Conservation (phyloP, 2,113 vertebrate species). For the Hemibagrus wyckioides region DNA sequence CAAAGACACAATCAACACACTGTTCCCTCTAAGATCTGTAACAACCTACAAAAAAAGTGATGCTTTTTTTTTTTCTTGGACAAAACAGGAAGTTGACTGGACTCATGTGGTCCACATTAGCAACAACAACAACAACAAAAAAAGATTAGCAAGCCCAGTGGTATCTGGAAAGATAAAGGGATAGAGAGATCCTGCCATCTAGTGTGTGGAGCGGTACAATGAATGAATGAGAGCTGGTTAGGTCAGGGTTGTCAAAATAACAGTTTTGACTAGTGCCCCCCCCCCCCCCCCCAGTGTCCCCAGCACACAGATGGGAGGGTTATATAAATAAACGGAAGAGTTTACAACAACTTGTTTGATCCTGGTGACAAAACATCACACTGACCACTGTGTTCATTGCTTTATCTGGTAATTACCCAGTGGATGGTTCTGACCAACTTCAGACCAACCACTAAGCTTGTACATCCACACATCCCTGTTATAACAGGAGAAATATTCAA, state of each 20-base stretch:
- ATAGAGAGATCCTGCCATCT: conserved; percentile 45
- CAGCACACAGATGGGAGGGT: neutral
- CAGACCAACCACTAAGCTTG: too few species aligned
- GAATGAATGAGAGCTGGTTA: neutral
- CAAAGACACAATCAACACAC: conserved; percentile 6
- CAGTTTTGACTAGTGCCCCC: neutral
- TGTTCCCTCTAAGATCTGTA: conserved; percentile 29
- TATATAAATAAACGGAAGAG: neutral
- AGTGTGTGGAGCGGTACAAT: neutral
- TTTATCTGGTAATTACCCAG: neutral
- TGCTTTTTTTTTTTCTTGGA: conserved; percentile 47
- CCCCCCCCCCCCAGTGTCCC: accelerated
- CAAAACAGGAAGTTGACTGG: conserved; percentile 73
- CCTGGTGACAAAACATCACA: neutral
- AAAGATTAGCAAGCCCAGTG: neutral
- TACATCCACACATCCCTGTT: too few species aligned
- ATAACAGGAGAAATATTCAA: neutral
- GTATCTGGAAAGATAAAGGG: neutral
- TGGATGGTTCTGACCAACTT: neutral
- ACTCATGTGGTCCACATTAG: conserved; percentile 64
- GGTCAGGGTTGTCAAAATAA: neutral
- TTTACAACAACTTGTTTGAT: neutral
- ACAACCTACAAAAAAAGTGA: conserved; percentile 46
- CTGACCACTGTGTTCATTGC: neutral
- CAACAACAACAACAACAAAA: too few species aligned